Evolutionary conservation across 2,113 vertebrate species (phyloP), one percentile per base, ranked within the genome.

Genomic region (Callocephalon fimbriatum): DNA sequence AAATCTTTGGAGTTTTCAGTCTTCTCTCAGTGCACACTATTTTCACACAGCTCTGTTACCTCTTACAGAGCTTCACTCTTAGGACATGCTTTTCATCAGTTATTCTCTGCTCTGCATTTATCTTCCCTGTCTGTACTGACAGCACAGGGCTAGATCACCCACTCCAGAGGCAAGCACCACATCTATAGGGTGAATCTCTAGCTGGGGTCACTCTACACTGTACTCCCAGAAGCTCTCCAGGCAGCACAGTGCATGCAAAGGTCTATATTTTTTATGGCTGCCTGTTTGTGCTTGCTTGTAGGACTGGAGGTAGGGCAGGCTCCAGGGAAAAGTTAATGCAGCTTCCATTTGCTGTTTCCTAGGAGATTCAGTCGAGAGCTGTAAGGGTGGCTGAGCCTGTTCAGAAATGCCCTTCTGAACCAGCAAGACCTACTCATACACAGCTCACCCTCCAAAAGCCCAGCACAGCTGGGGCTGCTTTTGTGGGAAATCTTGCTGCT

Each of bases 281-380:
- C 18, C 14, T 71, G 31, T 81, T 86, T 84, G 56, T 63, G 42
- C 22, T 73, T 75, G 37, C 83, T 76, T 74, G 68, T 67, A 63
- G 62, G 75, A 61, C 42, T 37, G 40, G 37, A 92, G 79, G 54
- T 48, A 4, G 2, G n/a, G 15, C 48, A 42, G 76, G 23, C 86
- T 90, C 81, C 61, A 56, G 92, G 79, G 86, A 31, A 74, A 86
- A 93, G 61, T 81, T 63, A 94, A 77, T 7, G 50, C 68, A 78
- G 72, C 44, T 95, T 59, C 88, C 29, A 27, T 84, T 77, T 92
- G 56, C 83, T 59, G 92, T 97, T 97, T 97, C 90, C 92, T 95
- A 93, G 95, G 96, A 97, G 92, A 96, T 71, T 88, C 79, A 16
- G 44, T 59, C 0, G 3, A 63, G 62, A 95, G 73, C 53, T 74